Base-by-base conservation (phyloP, 2,888 invertebrate genomes). In the Pseudococcus jackbeardsleyi region DNA sequence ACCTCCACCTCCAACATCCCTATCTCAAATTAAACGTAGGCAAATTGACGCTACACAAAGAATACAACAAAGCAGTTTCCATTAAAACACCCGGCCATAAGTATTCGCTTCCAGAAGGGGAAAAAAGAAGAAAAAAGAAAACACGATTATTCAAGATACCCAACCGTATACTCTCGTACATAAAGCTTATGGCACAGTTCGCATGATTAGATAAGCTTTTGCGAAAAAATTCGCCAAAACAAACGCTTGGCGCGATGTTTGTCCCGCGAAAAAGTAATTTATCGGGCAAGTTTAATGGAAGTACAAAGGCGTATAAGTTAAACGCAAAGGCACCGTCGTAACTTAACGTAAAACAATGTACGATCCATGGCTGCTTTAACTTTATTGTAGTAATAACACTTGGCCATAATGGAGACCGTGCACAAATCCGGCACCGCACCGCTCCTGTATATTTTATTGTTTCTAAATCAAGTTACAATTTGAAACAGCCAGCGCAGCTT, bases 361-460 rank as follows among this genome's bases (percentile, higher is more conserved):
- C 79, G 79, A 46, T 79, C 79, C 79, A 79, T 46, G 79, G 79
- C 79, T 79, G 42, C 79, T 79, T 79, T 79, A 79, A 79, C 79
- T 79, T 79, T 79, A 79, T 79, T 79, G 46, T 79, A 79, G 79
- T 79, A 79, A 79, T 79, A 79, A 79, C 79, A 79, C 79, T 79
- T 46, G 79, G 79, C 79, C 46, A 79, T 79, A 79, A 79, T 79
- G 79, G 79, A 79, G 79, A 79, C 79, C 79, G 79, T 46, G 79
- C 46, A 42, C 79, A 46, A 42, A 79, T 79, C 79, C 79, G 79
- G n/a, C n/a, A n/a, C n/a, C n/a, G 46, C 33, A 26, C 72, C 72
- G 72, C 33, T 72, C 72, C 79, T 79, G 19, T 77, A 42, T 79
- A 79, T 79, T 79, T 79, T 79, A 79, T 79, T 79, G 79, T 79